phyloP scores from a whole-genome alignment of 2,888 invertebrate species.

The Drosophila phalerata region DNA sequence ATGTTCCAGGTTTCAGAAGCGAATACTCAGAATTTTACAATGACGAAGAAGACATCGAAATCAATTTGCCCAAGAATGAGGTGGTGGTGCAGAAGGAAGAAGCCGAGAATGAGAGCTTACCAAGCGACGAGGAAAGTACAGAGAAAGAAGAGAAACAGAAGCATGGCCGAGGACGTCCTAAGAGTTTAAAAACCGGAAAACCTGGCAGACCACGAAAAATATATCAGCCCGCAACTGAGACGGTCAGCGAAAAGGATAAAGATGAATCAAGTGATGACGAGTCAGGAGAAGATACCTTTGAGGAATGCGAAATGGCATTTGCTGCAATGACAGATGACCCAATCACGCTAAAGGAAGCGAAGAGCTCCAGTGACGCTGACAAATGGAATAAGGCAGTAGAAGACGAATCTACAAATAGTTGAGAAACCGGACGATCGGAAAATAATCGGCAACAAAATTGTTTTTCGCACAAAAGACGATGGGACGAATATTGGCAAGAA shows the following conservation, averaged over 20 bases:
- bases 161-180: slow-evolving; percentile 10
- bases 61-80: neutral
- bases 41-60: neutral
- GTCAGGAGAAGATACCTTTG: neutral
- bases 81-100: neutral
- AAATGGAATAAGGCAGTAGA: neutral
- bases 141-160: neutral
- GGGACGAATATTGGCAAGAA: neutral
- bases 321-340: neutral
- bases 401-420: neutral
- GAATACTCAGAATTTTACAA: neutral
- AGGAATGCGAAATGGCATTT: slow-evolving; percentile 8
- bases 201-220: slow-evolving; percentile 1
- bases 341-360: neutral
- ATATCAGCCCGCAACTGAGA: neutral
- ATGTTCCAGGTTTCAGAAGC: neutral
- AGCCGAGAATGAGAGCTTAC: neutral
- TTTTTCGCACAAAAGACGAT: slow-evolving; percentile 3
- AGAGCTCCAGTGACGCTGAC: neutral
- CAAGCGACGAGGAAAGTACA: neutral
- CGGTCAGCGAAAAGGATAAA: neutral
- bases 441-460: slow-evolving; percentile 6
- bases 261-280: neutral
- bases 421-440: neutral
- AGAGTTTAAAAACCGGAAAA: neutral